Evolutionary conservation across 2,113 vertebrate genomes (phyloP).

Genomic region (Crotalus helleri): DNA sequence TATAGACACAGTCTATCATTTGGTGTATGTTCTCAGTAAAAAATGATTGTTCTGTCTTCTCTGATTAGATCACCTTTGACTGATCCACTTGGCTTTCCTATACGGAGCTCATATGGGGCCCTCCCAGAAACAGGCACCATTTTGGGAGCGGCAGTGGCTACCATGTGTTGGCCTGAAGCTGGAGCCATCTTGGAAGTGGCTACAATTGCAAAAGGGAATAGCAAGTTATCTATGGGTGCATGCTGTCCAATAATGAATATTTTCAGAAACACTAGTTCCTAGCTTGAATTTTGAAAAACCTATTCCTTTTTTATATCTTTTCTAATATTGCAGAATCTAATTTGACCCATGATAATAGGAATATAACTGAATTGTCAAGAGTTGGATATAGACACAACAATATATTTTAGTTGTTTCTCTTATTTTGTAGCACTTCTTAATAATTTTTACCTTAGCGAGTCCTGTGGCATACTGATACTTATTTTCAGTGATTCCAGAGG

Average conservation of each 20-base stretch:
- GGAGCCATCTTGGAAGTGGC: not conserved
- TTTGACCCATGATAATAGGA: not conserved
- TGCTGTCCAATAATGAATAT: not conserved
- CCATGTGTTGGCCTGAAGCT: not conserved
- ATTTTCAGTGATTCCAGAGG: not conserved
- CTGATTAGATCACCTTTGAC: not conserved
- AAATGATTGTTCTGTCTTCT: not conserved
- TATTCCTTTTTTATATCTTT: not conserved
- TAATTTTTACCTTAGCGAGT: not conserved
- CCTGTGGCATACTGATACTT: not conserved
- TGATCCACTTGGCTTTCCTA: not conserved
- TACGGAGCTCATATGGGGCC: not conserved
- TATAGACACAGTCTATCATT: not conserved
- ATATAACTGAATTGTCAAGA: not conserved
- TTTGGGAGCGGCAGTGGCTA: not conserved
- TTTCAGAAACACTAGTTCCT: not conserved
- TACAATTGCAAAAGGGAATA: not conserved
- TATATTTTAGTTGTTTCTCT: not conserved
- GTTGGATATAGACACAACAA: not conserved
- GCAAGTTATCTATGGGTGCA: not conserved
- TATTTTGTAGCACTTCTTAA: not conserved
- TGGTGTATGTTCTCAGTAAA: not conserved
- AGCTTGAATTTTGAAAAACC: not conserved
- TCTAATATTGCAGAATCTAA: not conserved
- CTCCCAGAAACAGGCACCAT: not conserved